Evolutionary conservation across 2,888 invertebrate genomes (phyloP).

Genomic region (Seladonia tumulorum): DNA sequence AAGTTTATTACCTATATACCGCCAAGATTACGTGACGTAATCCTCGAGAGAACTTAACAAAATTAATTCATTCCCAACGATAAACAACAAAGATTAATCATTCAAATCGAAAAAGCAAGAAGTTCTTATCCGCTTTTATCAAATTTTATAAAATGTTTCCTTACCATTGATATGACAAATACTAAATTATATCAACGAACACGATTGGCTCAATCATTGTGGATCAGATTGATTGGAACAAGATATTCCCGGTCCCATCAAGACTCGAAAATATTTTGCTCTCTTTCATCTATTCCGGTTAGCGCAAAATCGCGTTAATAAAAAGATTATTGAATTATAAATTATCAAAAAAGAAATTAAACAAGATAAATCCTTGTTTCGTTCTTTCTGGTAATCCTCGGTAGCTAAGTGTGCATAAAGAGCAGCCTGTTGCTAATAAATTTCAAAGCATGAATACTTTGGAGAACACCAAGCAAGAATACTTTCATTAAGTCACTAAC

Average conservation of each 20-base stretch:
- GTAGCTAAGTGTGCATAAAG: neutral
- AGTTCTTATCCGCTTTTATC: neutral
- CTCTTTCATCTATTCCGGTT: no score
- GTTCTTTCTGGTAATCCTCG: no score
- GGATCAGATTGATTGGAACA: no score
- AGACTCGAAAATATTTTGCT: no score
- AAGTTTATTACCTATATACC: neutral
- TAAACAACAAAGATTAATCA: neutral
- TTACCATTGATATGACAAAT: neutral
- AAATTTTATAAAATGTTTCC: neutral
- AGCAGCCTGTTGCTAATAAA: neutral
- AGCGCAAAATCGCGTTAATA: neutral
- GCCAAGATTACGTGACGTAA: neutral
- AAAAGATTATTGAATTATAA: neutral
- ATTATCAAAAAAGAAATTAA: neutral
- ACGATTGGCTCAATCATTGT: neutral
- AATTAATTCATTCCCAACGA: neutral
- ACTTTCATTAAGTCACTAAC: conserved; percentile 1
- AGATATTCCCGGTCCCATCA: no score
- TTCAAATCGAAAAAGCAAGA: neutral
- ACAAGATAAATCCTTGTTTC: neutral
- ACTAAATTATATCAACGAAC: neutral
- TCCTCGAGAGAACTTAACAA: neutral
- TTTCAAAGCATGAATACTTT: neutral
- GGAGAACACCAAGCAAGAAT: neutral